These are phyloP conservation scores for Xestoiulus laeticollis DNA, from an alignment of 2,888 invertebrate species.

Conservation along the genomic window DNA sequence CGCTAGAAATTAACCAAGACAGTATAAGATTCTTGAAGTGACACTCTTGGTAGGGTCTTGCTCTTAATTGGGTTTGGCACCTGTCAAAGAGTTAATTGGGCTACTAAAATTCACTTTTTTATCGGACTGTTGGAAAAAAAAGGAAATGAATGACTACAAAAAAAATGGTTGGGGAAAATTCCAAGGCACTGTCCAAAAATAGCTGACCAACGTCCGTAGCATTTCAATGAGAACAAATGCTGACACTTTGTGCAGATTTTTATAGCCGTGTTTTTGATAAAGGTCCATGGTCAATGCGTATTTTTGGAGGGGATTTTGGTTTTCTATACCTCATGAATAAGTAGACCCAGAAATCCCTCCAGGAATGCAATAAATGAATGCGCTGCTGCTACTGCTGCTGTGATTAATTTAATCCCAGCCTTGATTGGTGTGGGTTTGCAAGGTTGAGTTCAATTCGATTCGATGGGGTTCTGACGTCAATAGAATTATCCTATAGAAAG, in stretches of 20 bases:
- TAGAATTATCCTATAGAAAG: background rate
- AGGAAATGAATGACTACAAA: background rate
- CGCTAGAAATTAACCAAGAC: no score
- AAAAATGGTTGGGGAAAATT: slow-evolving; percentile 14
- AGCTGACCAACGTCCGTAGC: background rate
- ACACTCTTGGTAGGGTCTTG: background rate
- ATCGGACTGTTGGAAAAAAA: background rate
- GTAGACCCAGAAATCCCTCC: slow-evolving; percentile 6
- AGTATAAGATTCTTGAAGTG: background rate
- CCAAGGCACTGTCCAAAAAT: slow-evolving; percentile 18
- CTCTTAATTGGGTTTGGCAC: background rate
- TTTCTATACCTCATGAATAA: background rate
- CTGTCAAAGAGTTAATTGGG: background rate
- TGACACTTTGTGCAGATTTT: background rate
- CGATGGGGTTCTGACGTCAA: background rate
- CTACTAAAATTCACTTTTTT: background rate
- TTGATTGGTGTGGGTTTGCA: background rate
- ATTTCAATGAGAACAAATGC: slow-evolving; percentile 6
- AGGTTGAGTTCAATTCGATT: background rate
- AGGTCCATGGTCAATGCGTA: slow-evolving; percentile 11
- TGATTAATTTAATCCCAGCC: background rate
- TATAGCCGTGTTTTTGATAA: background rate
- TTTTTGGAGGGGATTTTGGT: background rate
- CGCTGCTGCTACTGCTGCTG: background rate
- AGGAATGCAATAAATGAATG: slow-evolving; percentile 19